A percentile compares a stretch with the other conserved stretches of the same genome.
Evolutionary conservation across 2,888 invertebrate species (phyloP).

Genomic region (Dolichomitus sp.): DNA sequence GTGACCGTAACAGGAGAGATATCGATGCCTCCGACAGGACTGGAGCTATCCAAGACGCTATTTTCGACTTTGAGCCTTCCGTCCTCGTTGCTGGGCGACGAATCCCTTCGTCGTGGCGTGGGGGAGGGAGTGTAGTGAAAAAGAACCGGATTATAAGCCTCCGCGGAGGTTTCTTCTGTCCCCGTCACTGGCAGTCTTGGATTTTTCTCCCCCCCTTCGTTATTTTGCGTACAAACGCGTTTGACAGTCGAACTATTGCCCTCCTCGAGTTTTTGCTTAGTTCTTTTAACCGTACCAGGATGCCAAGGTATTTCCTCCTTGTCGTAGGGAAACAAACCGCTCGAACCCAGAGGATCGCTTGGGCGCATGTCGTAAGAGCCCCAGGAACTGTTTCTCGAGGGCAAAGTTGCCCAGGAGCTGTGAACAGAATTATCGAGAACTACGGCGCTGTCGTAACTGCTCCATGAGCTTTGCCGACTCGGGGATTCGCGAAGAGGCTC

Average conservation of each 20-base stretch:
- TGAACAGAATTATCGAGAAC: slow-evolving; percentile 91
- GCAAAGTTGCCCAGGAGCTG: slow-evolving; percentile 92
- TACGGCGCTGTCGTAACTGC: slow-evolving; percentile 92
- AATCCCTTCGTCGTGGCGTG: slow-evolving; percentile 78
- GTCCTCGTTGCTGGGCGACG: slow-evolving; percentile 68
- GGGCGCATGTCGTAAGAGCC: slow-evolving; percentile 90
- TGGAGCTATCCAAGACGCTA: slow-evolving; percentile 31
- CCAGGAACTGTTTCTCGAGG: slow-evolving; percentile 91
- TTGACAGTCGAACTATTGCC: slow-evolving; percentile 84
- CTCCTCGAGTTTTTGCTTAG: slow-evolving; percentile 91
- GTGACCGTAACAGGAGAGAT: slow-evolving; percentile 62
- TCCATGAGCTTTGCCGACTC: slow-evolving; percentile 93
- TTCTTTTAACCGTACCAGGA: slow-evolving; percentile 91
- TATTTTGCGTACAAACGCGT: slow-evolving; percentile 82
- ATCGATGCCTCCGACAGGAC: slow-evolving; percentile 65
- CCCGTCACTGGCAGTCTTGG: slow-evolving; percentile 77
- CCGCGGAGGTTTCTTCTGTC: slow-evolving; percentile 77
- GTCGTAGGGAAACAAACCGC: slow-evolving; percentile 88
- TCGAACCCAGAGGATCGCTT: slow-evolving; percentile 82
- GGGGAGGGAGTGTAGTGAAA: slow-evolving; percentile 83
- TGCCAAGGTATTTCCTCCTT: slow-evolving; percentile 90
- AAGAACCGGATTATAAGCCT: slow-evolving; percentile 82
- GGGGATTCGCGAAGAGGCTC: slow-evolving; percentile 87
- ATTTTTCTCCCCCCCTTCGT: slow-evolving; percentile 75
- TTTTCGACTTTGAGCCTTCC: slow-evolving; percentile 42